Evolutionary conservation across 2,888 invertebrate species (phyloP), one percentile per base, ranked within the genome.

Genomic region (Clepsis dumicolana): DNA sequence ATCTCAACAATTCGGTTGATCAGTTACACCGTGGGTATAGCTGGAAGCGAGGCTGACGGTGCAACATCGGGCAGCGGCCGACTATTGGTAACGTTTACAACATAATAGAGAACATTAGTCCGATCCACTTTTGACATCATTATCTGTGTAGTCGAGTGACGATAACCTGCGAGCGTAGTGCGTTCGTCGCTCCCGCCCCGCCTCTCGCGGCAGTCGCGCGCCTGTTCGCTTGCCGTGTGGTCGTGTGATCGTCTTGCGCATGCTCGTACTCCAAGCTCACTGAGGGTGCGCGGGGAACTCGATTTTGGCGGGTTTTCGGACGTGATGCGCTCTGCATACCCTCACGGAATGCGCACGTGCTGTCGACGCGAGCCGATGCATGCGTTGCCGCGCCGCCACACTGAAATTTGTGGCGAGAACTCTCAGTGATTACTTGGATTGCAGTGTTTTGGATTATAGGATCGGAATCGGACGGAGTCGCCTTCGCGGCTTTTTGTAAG

Each of bases 121-220:
- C 89, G 89, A 92, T 92, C 93, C 92, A 91, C 92, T 92, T 93
- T 91, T 93, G 93, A 92, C 92, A 92, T 93, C 91, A 93, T 92
- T 93, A 93, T 93, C 92, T 92, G 88, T 92, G 88, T 89, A 89
- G 87, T 82, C 87, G 87, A 85, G 84, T 89, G 83, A 89, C 93
- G 93, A 93, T 93, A 93, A 93, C 93, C 91, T 91, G 92, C 88
- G 88, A 88, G 86, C 85, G 81, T 86, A 85, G 75, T 72, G 71
- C 71, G 74, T 80, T 79, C 80, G 86, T 82, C 86, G 87, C 88
- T 80, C 88, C 89, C 89, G 88, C 88, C 90, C 87, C 86, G 84
- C 87, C 78, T 78, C 78, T 75, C 66, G 72, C 84, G 83, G 80
- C 91, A 92, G 93, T 91, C 90, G 89, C 86, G 88, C 90, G 87